Percentiles rank a stretch among this genome's conserved stretches.
phyloP scores from a whole-genome alignment of 2,797 vertebrate species.

The Cryptoprocta ferox region DNA sequence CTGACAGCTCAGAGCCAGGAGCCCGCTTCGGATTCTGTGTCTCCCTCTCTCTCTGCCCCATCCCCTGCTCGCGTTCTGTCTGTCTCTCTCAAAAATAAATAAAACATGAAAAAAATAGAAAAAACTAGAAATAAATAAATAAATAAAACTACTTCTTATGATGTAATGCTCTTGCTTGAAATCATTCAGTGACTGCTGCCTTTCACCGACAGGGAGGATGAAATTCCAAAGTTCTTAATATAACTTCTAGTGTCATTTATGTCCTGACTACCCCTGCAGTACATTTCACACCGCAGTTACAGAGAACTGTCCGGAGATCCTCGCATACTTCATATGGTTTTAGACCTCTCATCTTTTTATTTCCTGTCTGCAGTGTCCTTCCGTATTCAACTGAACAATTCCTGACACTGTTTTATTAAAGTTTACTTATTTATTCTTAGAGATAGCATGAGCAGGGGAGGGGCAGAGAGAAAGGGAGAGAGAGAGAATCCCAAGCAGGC shows the following conservation, averaged over 20 bases:
- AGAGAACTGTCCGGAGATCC: neutral
- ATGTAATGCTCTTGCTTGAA: constrained; percentile 19
- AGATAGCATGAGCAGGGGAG: too few species aligned
- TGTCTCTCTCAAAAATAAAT: too few species aligned
- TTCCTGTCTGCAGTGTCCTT: neutral
- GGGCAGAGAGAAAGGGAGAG: too few species aligned
- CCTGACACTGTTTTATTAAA: neutral
- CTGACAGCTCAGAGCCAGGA: too few species aligned
- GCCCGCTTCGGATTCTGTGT: too few species aligned
- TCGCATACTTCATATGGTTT: neutral
- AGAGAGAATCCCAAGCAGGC: too few species aligned
- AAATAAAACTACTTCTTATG: neutral
- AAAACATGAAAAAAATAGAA: too few species aligned
- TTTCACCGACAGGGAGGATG: neutral
- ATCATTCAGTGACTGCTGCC: neutral
- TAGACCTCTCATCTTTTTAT: neutral
- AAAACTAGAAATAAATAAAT: neutral
- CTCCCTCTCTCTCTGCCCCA: too few species aligned
- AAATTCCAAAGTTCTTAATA: neutral
- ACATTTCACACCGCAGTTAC: neutral
- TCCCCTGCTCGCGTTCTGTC: too few species aligned
- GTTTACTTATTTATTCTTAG: too few species aligned
- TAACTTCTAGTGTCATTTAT: neutral
- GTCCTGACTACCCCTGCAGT: neutral
- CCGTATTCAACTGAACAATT: neutral